phyloP scores from a whole-genome alignment of 2,113 vertebrate genomes.

The Pluvianellus socialis region DNA sequence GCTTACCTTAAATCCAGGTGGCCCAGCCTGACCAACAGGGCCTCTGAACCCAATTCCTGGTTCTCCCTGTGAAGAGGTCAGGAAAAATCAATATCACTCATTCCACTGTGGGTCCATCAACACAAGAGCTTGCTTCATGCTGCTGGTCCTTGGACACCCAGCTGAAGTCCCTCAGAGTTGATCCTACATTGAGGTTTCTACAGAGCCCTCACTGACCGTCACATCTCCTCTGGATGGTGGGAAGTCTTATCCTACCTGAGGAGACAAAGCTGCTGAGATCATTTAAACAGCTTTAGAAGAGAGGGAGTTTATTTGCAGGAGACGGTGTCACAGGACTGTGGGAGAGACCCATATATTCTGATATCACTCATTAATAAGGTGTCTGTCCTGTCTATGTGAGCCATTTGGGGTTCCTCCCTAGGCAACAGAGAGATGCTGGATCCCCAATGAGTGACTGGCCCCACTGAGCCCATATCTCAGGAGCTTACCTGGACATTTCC shows the following conservation, averaged over 20 bases:
- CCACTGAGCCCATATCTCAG: neutral
- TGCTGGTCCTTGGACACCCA: neutral
- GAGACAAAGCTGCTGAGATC: neutral
- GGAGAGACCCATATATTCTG: neutral
- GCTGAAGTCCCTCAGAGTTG: neutral
- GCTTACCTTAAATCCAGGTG: slow-evolving; percentile 84
- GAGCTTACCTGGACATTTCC: neutral
- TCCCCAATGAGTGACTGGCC: rapidly evolving
- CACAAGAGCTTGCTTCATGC: neutral
- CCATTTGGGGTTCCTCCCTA: neutral
- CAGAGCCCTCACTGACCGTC: neutral
- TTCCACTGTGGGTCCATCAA: neutral
- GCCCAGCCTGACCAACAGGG: slow-evolving; percentile 83
- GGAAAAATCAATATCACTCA: neutral
- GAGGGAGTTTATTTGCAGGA: neutral
- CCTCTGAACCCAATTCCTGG: slow-evolving; percentile 87
- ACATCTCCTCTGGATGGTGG: neutral
- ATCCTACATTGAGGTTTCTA: neutral
- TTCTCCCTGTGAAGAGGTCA: slow-evolving; percentile 75
- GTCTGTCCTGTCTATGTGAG: neutral
- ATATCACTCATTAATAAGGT: neutral
- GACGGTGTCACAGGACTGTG: neutral
- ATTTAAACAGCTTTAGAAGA: neutral
- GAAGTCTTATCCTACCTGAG: neutral
- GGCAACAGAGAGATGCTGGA: neutral